Conservation (phyloP, 1,140 invertebrate genomes). For the Amyelois transitella region DNA sequence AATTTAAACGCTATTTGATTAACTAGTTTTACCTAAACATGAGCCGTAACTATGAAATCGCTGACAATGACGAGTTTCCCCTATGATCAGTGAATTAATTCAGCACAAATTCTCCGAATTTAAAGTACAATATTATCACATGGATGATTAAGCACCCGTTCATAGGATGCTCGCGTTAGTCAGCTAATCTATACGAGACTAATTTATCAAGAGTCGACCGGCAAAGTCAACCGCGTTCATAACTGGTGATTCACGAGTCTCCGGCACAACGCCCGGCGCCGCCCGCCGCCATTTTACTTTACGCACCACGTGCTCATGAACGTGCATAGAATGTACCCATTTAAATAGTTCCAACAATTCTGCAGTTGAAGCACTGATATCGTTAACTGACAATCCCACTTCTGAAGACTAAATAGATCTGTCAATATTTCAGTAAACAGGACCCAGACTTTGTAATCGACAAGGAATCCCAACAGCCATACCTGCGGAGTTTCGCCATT, state of each 20-base stretch:
- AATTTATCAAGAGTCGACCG: neutral
- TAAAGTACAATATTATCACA: no score
- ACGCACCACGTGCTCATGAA: conserved; percentile 58
- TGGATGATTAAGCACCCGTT: no score
- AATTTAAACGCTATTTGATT: no score
- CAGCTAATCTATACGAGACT: neutral
- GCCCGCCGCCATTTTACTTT: conserved; percentile 63
- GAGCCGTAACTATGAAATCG: no score
- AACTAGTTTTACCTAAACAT: no score
- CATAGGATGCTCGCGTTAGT: no score
- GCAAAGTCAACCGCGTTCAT: conserved; percentile 12
- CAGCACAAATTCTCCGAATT: no score
- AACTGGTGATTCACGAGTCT: conserved; percentile 28
- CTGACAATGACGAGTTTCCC: no score
- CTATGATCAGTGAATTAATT: no score
- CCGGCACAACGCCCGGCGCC: conserved; percentile 18
- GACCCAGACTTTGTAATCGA: neutral
- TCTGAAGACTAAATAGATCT: no score
- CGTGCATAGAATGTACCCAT: conserved; percentile 39
- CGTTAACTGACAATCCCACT: neutral
- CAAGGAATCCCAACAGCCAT: conserved; percentile 20
- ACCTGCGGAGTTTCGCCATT: conserved; percentile 62
- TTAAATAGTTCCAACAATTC: conserved; percentile 10
- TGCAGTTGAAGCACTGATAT: neutral
- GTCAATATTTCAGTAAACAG: neutral